Evolutionary conservation across 2,113 vertebrate species (phyloP), one percentile per base, ranked within the genome.

Genomic region (Leucopsar rothschildi): DNA sequence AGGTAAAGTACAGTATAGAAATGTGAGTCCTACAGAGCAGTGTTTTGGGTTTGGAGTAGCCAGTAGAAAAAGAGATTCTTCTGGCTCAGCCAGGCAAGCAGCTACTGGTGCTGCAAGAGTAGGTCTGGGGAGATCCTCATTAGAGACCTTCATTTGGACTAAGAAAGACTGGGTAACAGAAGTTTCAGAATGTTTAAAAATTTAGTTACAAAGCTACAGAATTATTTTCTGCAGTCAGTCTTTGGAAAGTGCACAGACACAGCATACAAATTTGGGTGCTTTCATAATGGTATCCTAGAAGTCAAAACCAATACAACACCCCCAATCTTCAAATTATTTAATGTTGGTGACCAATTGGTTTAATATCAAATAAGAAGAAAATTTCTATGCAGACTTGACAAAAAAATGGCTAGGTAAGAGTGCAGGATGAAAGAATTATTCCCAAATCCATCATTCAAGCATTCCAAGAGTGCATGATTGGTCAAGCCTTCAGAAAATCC

Each of bases 161-260:
- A 15, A 2, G 37, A 21, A 39, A 63, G 11, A 15, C 50, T 22
- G 24, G 40, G 4, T 7, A 55, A 20, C 4, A 33, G 23, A 69
- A 25, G 27, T 68, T 85, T 66, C 56, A 63, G 33, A 21, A 39
- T 24, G 24, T 37, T 73, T n/a, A n/a, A 81, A 33, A 6, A 1
- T 1, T 5, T 8, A 39, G 9, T 66, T 50, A 19, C 8, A 81
- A 27, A 82, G 60, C 39, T 24, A 42, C 25, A 18, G 64, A 71
- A 73, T 47, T 33, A 4, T 5, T 16, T 75, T 45, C 35, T 40
- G 42, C 37, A 44, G 12, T 25, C 59, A 42, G 8, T 27, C 60
- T 75, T 45, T 28, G 13, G 24, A 63, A 56, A 49, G 71, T 0
- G 0, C 4, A 27, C 0, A 0, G 9, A 28, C 27, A 20, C 45